Evolutionary conservation across 2,797 vertebrate species (phyloP).

Genomic region (Hirundo rustica): DNA sequence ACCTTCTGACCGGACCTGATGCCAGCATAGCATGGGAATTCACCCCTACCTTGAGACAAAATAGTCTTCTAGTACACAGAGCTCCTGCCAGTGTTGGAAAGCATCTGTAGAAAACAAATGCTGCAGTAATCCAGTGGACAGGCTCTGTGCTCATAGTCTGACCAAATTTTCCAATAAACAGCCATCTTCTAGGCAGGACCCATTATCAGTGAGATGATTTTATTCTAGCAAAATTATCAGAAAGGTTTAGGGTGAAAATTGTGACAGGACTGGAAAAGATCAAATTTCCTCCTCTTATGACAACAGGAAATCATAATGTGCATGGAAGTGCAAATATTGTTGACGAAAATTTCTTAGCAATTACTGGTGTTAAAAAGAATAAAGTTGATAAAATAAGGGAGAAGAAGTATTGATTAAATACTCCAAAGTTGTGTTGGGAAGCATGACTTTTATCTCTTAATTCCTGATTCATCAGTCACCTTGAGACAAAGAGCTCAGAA

Average conservation of each 20-base stretch:
- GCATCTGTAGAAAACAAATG: not conserved
- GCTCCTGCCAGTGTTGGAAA: not conserved
- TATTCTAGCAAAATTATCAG: not conserved
- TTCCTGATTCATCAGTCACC: not conserved
- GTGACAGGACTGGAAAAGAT: not conserved
- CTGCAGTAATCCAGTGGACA: not conserved
- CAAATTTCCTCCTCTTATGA: not conserved
- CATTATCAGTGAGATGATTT: not conserved
- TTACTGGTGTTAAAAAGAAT: not conserved
- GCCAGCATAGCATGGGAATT: not conserved
- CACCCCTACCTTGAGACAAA: not conserved
- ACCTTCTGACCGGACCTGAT: not conserved
- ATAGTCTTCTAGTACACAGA: not conserved
- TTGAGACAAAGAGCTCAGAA: not conserved
- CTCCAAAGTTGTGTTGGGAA: not conserved
- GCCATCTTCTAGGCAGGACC: not conserved
- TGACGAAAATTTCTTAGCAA: not conserved
- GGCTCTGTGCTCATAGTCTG: not conserved
- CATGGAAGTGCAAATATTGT: not conserved
- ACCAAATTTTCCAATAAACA: not conserved
- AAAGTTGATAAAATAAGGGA: not conserved
- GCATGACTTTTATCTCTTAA: not conserved
- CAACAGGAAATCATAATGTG: not conserved
- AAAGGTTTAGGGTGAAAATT: not conserved
- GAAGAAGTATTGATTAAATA: not conserved